Conservation (phyloP, 2,797 vertebrate species). For the Simalia tracyae region DNA sequence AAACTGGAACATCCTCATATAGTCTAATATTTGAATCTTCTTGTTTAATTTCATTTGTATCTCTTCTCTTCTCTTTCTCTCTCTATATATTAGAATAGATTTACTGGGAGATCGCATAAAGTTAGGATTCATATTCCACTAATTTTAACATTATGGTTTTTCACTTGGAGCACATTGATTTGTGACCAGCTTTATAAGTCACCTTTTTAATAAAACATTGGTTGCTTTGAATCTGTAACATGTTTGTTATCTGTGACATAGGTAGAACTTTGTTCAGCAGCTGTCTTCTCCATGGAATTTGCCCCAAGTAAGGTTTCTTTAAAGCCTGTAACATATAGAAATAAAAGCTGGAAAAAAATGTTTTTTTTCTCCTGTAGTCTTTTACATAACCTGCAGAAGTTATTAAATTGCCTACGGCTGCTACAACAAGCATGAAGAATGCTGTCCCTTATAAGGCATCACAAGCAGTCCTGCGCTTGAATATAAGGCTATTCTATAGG, state of each 20-base stretch:
- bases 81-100: too few species aligned
- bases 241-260: not conserved
- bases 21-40: too few species aligned
- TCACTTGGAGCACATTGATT: not conserved
- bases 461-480: not conserved
- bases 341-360: not conserved
- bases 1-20: too few species aligned
- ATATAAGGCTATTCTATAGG: not conserved
- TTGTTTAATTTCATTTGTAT: not conserved
- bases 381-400: not conserved
- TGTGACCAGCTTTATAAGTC: not conserved
- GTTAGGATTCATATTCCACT: not conserved
- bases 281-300: not conserved
- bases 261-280: not conserved
- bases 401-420: not conserved
- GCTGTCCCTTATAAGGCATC: not conserved
- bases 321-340: not conserved
- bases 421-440: not conserved
- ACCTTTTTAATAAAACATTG: not conserved
- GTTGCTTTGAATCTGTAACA: not conserved
- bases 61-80: not conserved
- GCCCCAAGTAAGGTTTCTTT: not conserved
- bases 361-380: not conserved
- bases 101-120: too few species aligned
- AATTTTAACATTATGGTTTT: not conserved